Base-by-base conservation (phyloP, 2,888 invertebrate species). In the Ptychoptera albimana region DNA sequence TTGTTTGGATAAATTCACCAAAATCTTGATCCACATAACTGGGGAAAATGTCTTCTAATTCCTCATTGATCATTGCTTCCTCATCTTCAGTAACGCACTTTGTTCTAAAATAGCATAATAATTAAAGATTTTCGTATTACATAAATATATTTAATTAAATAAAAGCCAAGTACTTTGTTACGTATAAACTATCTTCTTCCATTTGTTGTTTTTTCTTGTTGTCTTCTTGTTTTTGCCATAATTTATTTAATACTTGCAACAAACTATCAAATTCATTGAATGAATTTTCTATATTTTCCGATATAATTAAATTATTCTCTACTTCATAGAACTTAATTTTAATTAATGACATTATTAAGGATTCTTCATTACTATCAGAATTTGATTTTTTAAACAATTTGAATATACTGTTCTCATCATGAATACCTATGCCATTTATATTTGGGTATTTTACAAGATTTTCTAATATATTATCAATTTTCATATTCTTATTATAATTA, bases 181-280 rank as follows among this genome's bases (percentile, higher is more conserved):
- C 77, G 60, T 83, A 86, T 38, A 91, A 64, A 51, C 79, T 80
- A 43, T 84, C 84, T 46, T 83, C 79, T 52, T 86, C 86, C 43
- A 73, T 72, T 50, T 80, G 75, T 52, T 75, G 74, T 53, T 69
- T 70, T 50, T 77, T 75, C 13, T 74, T 71, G 23, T 76, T 74
- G 41, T 75, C 73, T 54, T 86, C 79, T 52, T 87, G 83, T 46
- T 75, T 71, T 54, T 78, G 77, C 89, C 92, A 93, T 1, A 77
- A 67, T 44, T 70, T 60, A 15, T 82, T 78, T 42, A 86, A 72
- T 37, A 72, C 66, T 43, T 70, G 67, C 1, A 84, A 58, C 0
- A 79, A 68, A 1, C 61, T 60, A 45, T 73, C 66, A 37, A 81
- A 69, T 2, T 70, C 63, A 0, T 56, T 51, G 54, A 73, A 71